Evolutionary conservation across 2,797 vertebrate species (phyloP).

Genomic region (Nyctibius grandis): DNA sequence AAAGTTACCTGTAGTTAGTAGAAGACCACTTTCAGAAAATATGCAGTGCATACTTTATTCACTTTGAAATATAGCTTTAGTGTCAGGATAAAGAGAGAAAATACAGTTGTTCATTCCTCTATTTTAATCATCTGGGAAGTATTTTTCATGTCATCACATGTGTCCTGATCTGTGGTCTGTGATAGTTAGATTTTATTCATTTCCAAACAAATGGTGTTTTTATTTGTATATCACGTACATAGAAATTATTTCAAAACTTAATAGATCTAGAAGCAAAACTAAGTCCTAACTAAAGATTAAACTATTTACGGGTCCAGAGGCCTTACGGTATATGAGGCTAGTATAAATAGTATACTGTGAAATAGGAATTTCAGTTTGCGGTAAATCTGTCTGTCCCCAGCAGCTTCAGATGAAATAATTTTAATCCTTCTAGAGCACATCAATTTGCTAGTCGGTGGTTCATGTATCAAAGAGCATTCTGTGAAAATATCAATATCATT

Average conservation of each 20-base stretch:
- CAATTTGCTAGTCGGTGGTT: conserved; percentile 77
- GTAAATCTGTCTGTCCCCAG: conserved; percentile 74
- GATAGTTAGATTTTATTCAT: background rate
- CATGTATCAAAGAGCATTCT: conserved; percentile 81
- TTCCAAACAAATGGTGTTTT: background rate
- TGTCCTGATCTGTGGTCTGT: background rate
- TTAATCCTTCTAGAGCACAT: conserved; percentile 72
- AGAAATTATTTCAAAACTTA: conserved; percentile 43
- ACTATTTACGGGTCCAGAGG: conserved; percentile 71
- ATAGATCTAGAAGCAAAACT: conserved; percentile 54
- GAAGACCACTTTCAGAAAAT: background rate
- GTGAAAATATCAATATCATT: conserved; percentile 86
- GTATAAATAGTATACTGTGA: conserved; percentile 77
- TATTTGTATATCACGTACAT: background rate
- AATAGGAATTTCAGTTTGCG: conserved; percentile 73
- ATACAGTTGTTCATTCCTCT: background rate
- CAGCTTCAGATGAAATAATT: conserved; percentile 77
- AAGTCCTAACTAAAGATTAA: conserved; percentile 36
- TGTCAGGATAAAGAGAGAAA: background rate
- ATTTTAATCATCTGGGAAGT: background rate
- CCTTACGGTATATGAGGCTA: conserved; percentile 69
- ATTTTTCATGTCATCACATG: background rate
- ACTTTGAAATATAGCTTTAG: background rate
- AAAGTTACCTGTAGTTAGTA: background rate
- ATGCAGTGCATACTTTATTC: background rate